Evolutionary conservation across 2,797 vertebrate species (phyloP), one percentile per base, ranked within the genome.

Genomic region (Channa striata): DNA sequence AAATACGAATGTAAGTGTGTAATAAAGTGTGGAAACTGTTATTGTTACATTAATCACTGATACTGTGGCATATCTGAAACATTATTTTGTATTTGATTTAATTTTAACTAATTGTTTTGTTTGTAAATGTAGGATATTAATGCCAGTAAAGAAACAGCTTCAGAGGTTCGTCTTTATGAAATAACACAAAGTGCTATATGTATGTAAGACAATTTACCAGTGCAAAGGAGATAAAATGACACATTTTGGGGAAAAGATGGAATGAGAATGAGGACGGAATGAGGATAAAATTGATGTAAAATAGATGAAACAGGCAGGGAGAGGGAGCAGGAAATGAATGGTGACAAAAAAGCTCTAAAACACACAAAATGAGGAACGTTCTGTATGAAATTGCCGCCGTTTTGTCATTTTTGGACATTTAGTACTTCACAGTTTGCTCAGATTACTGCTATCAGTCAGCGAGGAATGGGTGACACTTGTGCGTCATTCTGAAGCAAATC

Each of bases 401-500:
- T 69, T 68, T 74, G 39, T 59, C 30, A 53, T 59, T 52, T 37
- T 57, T 11, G 39, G 52, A 67, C 39, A 51, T 54, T 74, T 11
- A 10, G 1, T 17, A 17, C n/a, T 5, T 19, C 33, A 47, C 11
- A 47, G 6, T 56, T 68, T 47, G 5, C 11, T 58, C 21, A 39
- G 17, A 53, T 21, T 69, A 23, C 37, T 61, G 16, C 47, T 10
- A 19, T 48, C 37, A 30, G 30, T 42, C 33, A 20, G 5, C 1
- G 37, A 47, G 63, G 34, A 67, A 33, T 1, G 11, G 19, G 4
- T 30, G 48, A 60, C 53, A 7, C 40, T 30, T 13, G 6, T 37
- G 25, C 51, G 37, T 60, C 39, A 60, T 66, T 75, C 49, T 50
- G 40, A 34, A 47, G 52, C 30, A 46, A 73, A 74, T 73, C 42